These are phyloP conservation scores for Vombatus ursinus DNA, from an alignment of 2,113 vertebrate genomes.

Conservation along the genomic window DNA sequence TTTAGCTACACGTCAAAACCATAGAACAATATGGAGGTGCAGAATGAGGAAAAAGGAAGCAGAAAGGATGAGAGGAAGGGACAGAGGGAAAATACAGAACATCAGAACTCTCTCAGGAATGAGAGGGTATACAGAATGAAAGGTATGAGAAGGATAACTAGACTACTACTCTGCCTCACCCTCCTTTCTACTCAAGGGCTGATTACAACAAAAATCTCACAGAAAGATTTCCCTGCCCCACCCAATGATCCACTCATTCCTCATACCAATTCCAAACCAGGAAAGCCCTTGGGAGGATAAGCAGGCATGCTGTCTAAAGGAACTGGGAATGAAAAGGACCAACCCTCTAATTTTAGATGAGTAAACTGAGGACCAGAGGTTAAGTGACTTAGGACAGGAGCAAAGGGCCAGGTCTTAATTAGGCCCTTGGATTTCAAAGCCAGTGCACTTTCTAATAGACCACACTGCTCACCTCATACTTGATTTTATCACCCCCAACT, in stretches of 20 bases:
- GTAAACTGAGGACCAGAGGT: neutral
- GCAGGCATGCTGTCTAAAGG: too few species aligned
- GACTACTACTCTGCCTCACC: too few species aligned
- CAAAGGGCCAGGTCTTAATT: neutral
- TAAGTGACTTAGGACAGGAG: neutral
- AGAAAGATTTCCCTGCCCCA: neutral
- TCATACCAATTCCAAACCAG: neutral
- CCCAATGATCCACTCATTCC: neutral
- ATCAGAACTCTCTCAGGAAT: too few species aligned
- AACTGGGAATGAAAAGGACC: neutral
- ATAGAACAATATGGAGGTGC: neutral
- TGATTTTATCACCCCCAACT: neutral
- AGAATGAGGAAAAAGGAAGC: neutral
- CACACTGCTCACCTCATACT: neutral
- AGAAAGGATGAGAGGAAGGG: neutral
- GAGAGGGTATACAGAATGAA: neutral
- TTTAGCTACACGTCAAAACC: neutral
- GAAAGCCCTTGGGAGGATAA: too few species aligned
- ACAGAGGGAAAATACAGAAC: neutral
- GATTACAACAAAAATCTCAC: neutral
- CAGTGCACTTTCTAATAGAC: neutral
- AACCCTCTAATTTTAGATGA: neutral
- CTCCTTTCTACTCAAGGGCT: neutral
- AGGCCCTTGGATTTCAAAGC: neutral
- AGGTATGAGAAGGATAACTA: neutral